phyloP scores from a whole-genome alignment of 2,888 invertebrate species.

The Melipona beecheii region DNA sequence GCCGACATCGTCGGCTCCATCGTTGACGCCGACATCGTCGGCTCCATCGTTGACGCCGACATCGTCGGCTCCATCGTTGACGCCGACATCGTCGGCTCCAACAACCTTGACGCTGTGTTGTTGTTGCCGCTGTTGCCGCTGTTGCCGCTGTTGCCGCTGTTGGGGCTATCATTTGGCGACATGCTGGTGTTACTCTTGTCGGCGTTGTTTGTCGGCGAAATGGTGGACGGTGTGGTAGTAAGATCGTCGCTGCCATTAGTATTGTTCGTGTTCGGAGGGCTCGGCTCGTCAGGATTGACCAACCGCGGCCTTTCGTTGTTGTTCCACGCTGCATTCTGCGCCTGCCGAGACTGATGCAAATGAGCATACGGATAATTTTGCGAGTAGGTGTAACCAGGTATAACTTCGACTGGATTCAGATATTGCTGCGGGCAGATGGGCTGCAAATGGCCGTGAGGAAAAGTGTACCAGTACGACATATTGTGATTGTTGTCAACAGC shows the following conservation, averaged over 20 bases:
- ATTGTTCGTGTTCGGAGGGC: conserved; percentile 86
- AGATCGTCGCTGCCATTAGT: conserved; percentile 83
- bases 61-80: conserved; percentile 74
- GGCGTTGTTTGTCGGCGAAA: conserved; percentile 79
- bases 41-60: conserved; percentile 53
- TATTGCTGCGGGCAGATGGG: conserved; percentile 82
- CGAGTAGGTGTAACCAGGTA: conserved; percentile 83
- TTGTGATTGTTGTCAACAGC: conserved; percentile 84
- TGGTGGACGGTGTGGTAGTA: conserved; percentile 84
- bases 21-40: no score
- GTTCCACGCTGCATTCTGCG: conserved; percentile 26
- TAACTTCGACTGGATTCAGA: conserved; percentile 83
- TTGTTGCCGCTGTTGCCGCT: conserved; percentile 46
- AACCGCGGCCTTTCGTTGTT: no score
- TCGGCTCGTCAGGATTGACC: conserved; percentile 80
- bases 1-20: no score
- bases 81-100: neutral
- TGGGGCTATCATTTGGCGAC: neutral
- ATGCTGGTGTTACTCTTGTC: conserved; percentile 63
- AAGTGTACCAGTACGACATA: conserved; percentile 70
- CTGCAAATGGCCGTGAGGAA: conserved; percentile 69
- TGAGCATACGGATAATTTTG: conserved; percentile 83
- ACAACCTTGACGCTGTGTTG: no score
- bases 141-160: conserved; percentile 56
- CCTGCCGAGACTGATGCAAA: conserved; percentile 75